These are phyloP conservation scores for Mergus octosetaceus DNA, from an alignment of 2,797 vertebrate species.

Conservation along the genomic window DNA sequence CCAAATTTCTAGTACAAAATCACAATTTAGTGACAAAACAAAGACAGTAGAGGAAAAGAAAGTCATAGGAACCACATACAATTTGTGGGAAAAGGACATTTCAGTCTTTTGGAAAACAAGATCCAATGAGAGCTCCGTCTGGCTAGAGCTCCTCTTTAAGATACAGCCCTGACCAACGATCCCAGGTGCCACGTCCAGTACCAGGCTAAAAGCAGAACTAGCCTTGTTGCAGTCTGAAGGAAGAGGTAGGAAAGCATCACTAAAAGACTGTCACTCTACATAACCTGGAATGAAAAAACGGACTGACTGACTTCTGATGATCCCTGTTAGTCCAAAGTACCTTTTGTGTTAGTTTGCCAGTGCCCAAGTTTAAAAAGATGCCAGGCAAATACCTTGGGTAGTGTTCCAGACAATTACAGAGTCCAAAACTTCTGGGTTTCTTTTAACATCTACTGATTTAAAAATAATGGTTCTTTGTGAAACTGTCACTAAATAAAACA, in stretches of 20 bases:
- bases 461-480: not conserved
- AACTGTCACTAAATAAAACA: not conserved
- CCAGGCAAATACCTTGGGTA: not conserved
- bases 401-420: not conserved
- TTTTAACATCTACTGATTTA: not conserved
- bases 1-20: not conserved
- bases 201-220: not conserved
- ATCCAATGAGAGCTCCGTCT: too few species aligned
- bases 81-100: not conserved
- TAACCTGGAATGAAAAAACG: not conserved
- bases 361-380: not conserved
- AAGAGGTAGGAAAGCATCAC: not conserved
- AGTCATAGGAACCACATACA: not conserved
- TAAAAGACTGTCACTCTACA: not conserved
- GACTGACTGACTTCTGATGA: not conserved
- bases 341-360: constrained; percentile 6
- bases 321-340: not conserved
- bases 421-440: not conserved
- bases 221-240: not conserved
- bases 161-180: not conserved
- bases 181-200: too few species aligned
- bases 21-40: fast-evolving
- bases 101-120: not conserved
- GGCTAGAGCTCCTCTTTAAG: not conserved
- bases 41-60: not conserved